phyloP scores from a whole-genome alignment of 2,113 vertebrate species.

The Himantopus leucocephalus region DNA sequence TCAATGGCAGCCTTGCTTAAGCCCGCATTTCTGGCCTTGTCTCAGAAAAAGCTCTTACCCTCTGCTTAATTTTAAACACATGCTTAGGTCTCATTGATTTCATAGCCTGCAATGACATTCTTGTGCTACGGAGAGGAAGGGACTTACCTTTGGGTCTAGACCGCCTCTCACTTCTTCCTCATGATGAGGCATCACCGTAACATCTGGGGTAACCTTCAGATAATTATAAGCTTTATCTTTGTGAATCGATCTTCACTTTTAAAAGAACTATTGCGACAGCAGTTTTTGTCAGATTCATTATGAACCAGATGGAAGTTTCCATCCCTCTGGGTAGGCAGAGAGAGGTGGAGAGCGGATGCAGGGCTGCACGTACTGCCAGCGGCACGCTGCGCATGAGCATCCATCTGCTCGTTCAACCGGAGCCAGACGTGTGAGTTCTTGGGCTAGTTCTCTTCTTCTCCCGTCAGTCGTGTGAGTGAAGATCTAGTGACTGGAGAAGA shows the following conservation, averaged over 20 bases:
- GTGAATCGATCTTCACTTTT: background rate
- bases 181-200: background rate
- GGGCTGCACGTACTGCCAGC: background rate
- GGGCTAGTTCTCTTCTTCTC: background rate
- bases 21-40: background rate
- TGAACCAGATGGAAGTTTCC: slow-evolving; percentile 64
- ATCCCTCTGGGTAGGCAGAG: slow-evolving; percentile 22
- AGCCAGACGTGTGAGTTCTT: background rate
- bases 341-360: background rate
- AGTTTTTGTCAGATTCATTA: background rate
- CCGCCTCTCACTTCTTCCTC: slow-evolving; percentile 1
- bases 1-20: background rate
- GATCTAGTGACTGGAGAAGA: background rate
- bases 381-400: background rate
- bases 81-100: background rate
- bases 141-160: background rate
- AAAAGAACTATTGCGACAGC: slow-evolving; percentile 2
- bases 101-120: background rate
- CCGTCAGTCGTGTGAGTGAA: background rate
- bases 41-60: background rate
- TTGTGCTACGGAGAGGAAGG: background rate
- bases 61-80: background rate
- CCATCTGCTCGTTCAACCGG: background rate
- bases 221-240: slow-evolving; percentile 44
- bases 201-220: background rate